Evolutionary conservation across 2,113 vertebrate genomes (phyloP), one percentile per base, ranked within the genome.

Genomic region (Dasyurus viverrinus): DNA sequence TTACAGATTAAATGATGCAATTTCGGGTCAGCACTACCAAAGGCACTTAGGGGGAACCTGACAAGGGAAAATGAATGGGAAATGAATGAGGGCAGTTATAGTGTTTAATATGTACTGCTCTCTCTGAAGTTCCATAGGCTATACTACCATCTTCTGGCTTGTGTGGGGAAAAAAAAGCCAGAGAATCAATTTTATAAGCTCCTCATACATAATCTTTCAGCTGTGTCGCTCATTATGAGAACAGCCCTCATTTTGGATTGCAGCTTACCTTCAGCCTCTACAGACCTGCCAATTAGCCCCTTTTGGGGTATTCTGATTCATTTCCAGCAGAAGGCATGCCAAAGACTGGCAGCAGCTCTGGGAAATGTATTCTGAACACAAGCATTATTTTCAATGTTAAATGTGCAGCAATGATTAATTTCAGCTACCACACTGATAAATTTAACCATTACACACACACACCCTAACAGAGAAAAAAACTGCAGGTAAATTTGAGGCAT

Each of bases 131-230:
- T 93, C 46, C 92, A 95, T 11, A 94, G 97, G 90, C 98, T 98
- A 98, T 98, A 97, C 98, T 98, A 98, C 98, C 98, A 98, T 97
- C 99, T 99, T 98, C 98, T 97, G 98, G 98, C 90, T 97, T 46
- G 4, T 42, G n/a, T 0, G 36, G 10, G 2, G 76, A 8, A 22
- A 96, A 97, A 90, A 93, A 96, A 90, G 97, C 95, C 96, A 91
- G 52, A 52, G 54, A 96, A 95, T 96, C 97, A 98, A 95, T 97
- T 96, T 96, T 95, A 97, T 96, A 97, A 96, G 84, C 42, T 95
- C 92, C 92, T 90, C 92, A n/a, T 95, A 48, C 96, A 57, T 50
- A 92, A 97, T 93, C 95, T 94, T 97, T 97, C 94, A 94, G 92
- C 97, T 96, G 97, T 96, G 97, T 89, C 27, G 95, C 96, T 97